Base-by-base conservation (phyloP, 2,888 invertebrate species). In the Leptothorax acervorum region DNA sequence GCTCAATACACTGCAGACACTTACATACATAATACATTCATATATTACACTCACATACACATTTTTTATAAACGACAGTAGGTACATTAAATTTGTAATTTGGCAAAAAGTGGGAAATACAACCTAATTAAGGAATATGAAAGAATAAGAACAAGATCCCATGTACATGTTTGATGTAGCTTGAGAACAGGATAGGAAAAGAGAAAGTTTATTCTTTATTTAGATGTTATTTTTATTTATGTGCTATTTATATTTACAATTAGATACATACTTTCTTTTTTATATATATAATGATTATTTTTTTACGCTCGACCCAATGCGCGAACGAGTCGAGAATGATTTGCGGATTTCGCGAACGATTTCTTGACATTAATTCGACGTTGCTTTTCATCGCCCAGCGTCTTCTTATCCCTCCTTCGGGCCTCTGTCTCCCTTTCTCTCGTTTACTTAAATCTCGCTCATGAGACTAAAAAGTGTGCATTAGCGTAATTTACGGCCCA, bases 401-500 rank as follows among this genome's bases (percentile, higher is more conserved):
- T 82, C 78, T 57, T 5, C 62, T 62, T 75, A 28, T 42, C 1
- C 23, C 51, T 70, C 23, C 66, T 65, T 48, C 60, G 45, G 63
- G 35, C n/a, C 2, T n/a, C 28, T 45, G 51, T n/a, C 53, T 73
- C 51, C 65, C 66, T 70, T 85, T 53, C 84, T 82, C 76, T 83
- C 86, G 60, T 85, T 75, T 76, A 82, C 85, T 87, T 83, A 86
- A 89, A 90, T 90, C 88, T 86, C 85, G 74, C 86, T 84, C 87
- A 86, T 85, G 87, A 88, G 86, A 89, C 86, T 85, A 89, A 90
- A 89, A 88, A 89, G 82, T 87, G 84, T 85, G 83, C 84, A 86
- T 90, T 89, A 87, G 85, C 78, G 87, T 91, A 91, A 92, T 92
- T 91, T 92, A 92, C 90, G 83, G 75, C 81, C 76, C 89, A 78